Base-by-base conservation (phyloP, 1,140 invertebrate genomes). In the Thereuonema tuberculata region DNA sequence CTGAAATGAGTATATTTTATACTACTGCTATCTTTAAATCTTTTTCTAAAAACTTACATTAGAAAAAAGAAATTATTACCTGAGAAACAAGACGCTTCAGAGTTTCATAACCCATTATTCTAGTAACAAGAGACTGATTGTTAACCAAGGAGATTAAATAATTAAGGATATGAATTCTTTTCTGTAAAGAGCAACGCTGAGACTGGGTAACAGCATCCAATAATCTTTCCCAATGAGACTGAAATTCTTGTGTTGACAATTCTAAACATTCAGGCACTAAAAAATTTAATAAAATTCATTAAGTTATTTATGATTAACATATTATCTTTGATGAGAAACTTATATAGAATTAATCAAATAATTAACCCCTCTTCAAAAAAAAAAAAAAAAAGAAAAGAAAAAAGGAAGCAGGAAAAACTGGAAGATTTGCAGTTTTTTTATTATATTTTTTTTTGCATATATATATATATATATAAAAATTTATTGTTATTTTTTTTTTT, bases 231-330 rank as follows among this genome's bases (percentile, higher is more conserved):
- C 53, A 55, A 25, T 55, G 28, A 12, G 12, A 14, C 27, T 55
- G 53, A 55, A 55, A 55, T 26, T 55, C 53, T 25, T 28, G 5
- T 12, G 53, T 55, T 55, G 53, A 26, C 23, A 55, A 27, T 28
- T 55, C 53, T 3, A 27, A 25, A 29, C 53, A 55, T n/a, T 55
- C 53, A 14, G 53, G 21, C 3, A 29, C 53, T 55, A 29, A 9
- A 55, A 43, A 12, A 43, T 12, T 12, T 43, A 43, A 43, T 12
- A 12, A 43, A 43, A 43, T 43, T n/a, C 37, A 43, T 43, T 9
- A 43, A 43, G 9, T 43, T 43, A n/a, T 43, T n/a, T 12, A 43
- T 43, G 9, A n/a, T n/a, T n/a, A 43, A 43, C 9, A n/a, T 9
- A n/a, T n/a, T 12, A 12, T 43, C 9, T 43, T 43, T 43, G 37